phyloP scores from a whole-genome alignment of 2,888 invertebrate species.

The Cylindroiulus punctatus region DNA sequence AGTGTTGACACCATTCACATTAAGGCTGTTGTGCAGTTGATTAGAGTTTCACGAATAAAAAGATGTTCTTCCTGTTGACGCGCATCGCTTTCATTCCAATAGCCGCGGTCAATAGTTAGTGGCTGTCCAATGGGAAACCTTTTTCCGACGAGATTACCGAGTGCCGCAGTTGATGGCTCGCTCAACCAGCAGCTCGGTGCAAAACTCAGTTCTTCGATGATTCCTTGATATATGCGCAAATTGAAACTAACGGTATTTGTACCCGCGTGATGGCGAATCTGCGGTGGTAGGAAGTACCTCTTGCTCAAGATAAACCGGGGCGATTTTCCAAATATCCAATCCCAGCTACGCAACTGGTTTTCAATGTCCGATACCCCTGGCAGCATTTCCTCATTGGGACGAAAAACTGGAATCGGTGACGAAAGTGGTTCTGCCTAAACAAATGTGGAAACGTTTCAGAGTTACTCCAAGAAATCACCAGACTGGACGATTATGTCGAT shows the following conservation, averaged over 20 bases:
- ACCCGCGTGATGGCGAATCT: background rate
- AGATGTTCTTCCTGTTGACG: background rate
- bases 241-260: background rate
- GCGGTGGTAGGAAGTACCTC: background rate
- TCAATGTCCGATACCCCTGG: slow-evolving; percentile 17
- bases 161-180: background rate
- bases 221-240: background rate
- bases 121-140: slow-evolving; percentile 7
- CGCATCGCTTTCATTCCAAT: background rate
- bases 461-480: background rate
- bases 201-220: slow-evolving; percentile 2
- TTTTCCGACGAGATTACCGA: background rate
- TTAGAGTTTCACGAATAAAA: background rate
- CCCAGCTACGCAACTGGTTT: slow-evolving; percentile 39
- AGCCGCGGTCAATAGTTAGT: background rate
- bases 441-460: background rate
- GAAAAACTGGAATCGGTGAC: background rate
- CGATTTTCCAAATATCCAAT: slow-evolving; percentile 54
- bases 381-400: slow-evolving; percentile 45
- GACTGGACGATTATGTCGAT: background rate
- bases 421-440: background rate
- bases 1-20: background rate
- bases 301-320: slow-evolving; percentile 26
- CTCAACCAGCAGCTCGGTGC: background rate
- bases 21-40: background rate